Percentiles rank a stretch among this genome's conserved stretches.
Evolutionary conservation across 2,888 invertebrate genomes (phyloP).

Genomic region (Blastobasis adustella): DNA sequence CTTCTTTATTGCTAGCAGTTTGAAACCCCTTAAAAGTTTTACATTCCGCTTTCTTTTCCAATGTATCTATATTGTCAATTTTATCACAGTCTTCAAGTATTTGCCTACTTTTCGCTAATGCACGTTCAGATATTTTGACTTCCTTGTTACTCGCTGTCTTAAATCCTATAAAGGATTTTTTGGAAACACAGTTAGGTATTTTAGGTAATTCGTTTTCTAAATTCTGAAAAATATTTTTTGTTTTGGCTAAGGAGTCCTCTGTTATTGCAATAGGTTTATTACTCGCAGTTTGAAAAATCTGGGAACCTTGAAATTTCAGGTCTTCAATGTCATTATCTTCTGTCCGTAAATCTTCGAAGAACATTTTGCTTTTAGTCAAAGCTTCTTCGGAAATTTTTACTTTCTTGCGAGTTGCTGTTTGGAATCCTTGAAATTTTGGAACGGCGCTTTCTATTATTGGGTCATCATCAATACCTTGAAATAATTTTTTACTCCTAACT

Average conservation of each 20-base stretch:
- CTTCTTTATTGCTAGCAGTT: slow-evolving; percentile 39
- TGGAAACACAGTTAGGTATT: neutral
- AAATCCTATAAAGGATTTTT: slow-evolving; percentile 21
- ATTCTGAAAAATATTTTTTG: slow-evolving; percentile 22
- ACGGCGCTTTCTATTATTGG: neutral
- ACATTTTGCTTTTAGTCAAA: slow-evolving; percentile 30
- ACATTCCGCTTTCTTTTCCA: neutral
- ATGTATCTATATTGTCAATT: slow-evolving; percentile 7
- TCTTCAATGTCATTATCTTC: neutral
- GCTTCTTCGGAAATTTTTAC: slow-evolving; percentile 30
- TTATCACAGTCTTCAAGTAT: slow-evolving; percentile 30
- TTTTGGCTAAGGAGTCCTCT: slow-evolving; percentile 19
- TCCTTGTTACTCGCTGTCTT: slow-evolving; percentile 40
- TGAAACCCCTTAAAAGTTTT: slow-evolving; percentile 27
- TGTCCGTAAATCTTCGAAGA: slow-evolving; percentile 27
- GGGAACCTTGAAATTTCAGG: no score
- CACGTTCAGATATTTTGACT: slow-evolving; percentile 27
- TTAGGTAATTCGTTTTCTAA: slow-evolving; percentile 14
- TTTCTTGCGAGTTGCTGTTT: slow-evolving; percentile 31
- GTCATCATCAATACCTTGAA: slow-evolving; percentile 23
- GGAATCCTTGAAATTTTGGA: slow-evolving; percentile 20
- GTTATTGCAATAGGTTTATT: slow-evolving; percentile 32
- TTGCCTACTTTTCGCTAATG: slow-evolving; percentile 21
- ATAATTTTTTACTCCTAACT: slow-evolving; percentile 33
- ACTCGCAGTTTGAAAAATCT: slow-evolving; percentile 8